Evolutionary conservation across 2,888 invertebrate genomes (phyloP).

Genomic region (Brachyptera risi): DNA sequence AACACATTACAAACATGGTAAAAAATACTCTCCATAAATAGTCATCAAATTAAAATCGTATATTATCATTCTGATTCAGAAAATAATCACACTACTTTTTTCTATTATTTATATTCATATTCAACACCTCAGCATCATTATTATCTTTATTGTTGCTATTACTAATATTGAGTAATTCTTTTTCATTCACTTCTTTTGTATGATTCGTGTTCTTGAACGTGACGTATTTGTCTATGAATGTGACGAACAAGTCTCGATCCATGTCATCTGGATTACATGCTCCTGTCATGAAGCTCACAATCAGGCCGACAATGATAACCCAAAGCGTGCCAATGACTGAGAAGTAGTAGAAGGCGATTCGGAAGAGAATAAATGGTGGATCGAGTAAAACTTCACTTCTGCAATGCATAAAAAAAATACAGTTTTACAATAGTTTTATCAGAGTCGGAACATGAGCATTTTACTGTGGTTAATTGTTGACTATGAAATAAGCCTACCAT

Average conservation of each 20-base stretch:
- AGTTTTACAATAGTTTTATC: no score
- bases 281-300: constrained; percentile 60
- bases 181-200: no score
- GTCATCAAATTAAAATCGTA: no score
- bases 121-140: not conserved
- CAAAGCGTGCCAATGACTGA: constrained; percentile 58
- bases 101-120: not conserved
- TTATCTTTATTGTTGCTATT: not conserved
- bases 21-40: no score
- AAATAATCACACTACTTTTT: not conserved
- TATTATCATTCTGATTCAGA: no score
- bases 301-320: constrained; percentile 55
- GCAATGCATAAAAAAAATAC: no score
- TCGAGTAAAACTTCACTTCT: not conserved
- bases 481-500: no score
- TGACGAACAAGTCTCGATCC: constrained; percentile 57
- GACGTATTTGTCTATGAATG: constrained; percentile 46
- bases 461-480: no score
- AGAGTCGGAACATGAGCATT: no score
- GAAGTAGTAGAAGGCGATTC: constrained; percentile 67
- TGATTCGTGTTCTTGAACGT: not conserved
- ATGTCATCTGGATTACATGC: constrained; percentile 53
- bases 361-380: constrained; percentile 46
- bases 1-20: no score
- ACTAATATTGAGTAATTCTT: not conserved